Conservation (phyloP, 2,113 vertebrate genomes). For the Poecile atricapillus region DNA sequence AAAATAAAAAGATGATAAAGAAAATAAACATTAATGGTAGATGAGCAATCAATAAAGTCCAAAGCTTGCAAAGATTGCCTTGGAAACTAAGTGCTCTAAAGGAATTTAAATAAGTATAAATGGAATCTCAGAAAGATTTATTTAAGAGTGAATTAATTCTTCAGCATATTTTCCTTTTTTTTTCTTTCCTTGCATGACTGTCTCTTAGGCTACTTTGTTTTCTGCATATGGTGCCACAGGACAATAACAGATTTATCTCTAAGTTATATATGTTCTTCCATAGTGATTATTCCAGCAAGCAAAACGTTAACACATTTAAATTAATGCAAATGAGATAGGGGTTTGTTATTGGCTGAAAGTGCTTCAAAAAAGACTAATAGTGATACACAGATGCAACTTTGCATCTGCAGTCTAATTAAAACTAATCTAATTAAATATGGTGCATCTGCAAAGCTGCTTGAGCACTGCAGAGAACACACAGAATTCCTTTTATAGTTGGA, state of each 20-base stretch:
- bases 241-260: not conserved
- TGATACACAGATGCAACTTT: conserved; percentile 21
- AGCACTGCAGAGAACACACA: not conserved
- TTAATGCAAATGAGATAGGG: not conserved
- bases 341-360: conserved; percentile 18
- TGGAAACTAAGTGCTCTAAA: conserved; percentile 37
- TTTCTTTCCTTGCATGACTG: not conserved
- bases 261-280: not conserved
- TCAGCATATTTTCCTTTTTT: not conserved
- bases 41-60: conserved; percentile 50
- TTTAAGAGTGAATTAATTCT: conserved; percentile 11
- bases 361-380: not conserved
- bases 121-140: conserved; percentile 21
- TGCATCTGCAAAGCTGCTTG: conserved; percentile 21
- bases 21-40: conserved; percentile 49
- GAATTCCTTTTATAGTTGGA: conserved; percentile 2
- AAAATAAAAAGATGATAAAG: conserved; percentile 54
- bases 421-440: conserved; percentile 48
- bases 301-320: conserved; percentile 24
- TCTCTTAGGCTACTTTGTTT: not conserved
- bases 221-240: not conserved
- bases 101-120: conserved; percentile 48
- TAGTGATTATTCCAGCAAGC: not conserved
- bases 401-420: conserved; percentile 52
- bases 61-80: conserved; percentile 10